These are phyloP conservation scores for Onychostruthus taczanowskii DNA, from an alignment of 2,113 vertebrate species.

Conservation along the genomic window DNA sequence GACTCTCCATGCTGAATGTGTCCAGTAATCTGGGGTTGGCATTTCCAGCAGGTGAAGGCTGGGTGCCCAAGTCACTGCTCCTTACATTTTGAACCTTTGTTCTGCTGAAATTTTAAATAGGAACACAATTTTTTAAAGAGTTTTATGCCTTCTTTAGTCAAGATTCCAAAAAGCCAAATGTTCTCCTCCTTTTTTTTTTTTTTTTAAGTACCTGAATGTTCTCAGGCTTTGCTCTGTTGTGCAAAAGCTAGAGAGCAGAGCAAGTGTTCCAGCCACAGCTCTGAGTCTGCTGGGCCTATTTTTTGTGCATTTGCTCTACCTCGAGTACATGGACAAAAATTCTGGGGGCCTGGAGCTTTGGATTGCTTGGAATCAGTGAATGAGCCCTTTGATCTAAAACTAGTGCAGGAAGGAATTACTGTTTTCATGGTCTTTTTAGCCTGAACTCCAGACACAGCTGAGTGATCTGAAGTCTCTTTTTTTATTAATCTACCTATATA, in stretches of 20 bases:
- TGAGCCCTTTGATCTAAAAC: constrained; percentile 32
- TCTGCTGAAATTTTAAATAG: neutral
- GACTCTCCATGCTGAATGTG: neutral
- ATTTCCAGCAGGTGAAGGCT: neutral
- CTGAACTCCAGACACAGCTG: neutral
- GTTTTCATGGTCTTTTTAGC: neutral
- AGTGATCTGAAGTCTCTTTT: neutral
- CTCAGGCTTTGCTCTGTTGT: neutral
- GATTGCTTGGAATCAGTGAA: neutral
- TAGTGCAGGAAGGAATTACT: neutral
- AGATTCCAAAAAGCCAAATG: neutral
- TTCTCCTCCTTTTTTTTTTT: neutral
- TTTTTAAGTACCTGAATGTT: neutral
- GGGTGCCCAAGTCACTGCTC: neutral
- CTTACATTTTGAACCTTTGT: neutral
- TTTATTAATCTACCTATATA: neutral
- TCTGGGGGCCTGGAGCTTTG: neutral
- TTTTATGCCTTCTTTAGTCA: neutral
- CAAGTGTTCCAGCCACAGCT: neutral
- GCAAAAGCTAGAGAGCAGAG: neutral
- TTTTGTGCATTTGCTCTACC: neutral
- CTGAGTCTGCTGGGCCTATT: neutral
- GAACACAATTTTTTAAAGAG: neutral
- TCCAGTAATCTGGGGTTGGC: neutral
- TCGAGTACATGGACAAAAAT: neutral